Conservation (phyloP, 1,140 invertebrate species). For the Panulirus ornatus region DNA sequence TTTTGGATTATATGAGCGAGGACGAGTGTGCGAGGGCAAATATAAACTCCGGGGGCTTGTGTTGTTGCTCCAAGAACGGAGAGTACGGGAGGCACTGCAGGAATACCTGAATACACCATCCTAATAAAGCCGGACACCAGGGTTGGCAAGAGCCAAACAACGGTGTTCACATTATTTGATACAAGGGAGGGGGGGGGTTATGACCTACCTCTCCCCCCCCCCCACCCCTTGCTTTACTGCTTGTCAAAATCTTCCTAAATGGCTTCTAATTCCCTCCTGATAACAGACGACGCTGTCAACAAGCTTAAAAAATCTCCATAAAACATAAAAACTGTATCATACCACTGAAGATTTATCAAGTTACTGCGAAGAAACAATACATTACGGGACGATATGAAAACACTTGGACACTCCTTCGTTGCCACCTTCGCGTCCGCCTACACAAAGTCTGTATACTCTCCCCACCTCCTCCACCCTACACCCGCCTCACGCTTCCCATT, state of each 20-base stretch:
- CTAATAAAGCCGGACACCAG: background rate
- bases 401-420: too few species aligned
- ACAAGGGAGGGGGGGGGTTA: too few species aligned
- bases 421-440: too few species aligned
- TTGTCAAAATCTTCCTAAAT: too few species aligned
- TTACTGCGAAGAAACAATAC: too few species aligned
- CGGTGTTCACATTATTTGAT: constrained; percentile 42
- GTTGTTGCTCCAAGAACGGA: background rate
- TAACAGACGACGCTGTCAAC: background rate
- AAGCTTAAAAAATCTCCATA: background rate
- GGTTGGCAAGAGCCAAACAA: background rate
- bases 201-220: too few species aligned
- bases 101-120: background rate
- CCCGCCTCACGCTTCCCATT: too few species aligned
- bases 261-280: too few species aligned
- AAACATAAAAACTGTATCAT: background rate
- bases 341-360: background rate
- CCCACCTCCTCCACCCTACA: too few species aligned
- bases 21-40: constrained; percentile 46
- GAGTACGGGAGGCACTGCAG: background rate
- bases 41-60: constrained; percentile 41
- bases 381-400: too few species aligned
- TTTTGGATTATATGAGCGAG: constrained; percentile 46
- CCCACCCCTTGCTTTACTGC: too few species aligned
- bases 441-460: constrained; percentile 1